Evolutionary conservation across 2,888 invertebrate species (phyloP).

Genomic region (Hyposoter dolosus): DNA sequence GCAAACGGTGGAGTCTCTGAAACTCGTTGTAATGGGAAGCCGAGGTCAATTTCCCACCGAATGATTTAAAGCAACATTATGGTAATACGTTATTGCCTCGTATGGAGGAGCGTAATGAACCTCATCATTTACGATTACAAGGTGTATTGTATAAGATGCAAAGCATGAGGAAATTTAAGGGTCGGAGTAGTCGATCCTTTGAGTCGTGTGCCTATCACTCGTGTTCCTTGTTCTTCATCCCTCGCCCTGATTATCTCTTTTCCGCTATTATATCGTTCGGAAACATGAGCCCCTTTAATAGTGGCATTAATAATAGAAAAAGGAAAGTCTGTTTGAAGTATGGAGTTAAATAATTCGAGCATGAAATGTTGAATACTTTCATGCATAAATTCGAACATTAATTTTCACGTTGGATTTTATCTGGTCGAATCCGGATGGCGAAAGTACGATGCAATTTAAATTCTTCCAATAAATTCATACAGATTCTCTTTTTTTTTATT

Average conservation of each 20-base stretch:
- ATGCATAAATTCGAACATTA: conserved; percentile 15
- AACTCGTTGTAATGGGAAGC: conserved; percentile 57
- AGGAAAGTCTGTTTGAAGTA: background rate
- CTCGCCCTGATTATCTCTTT: conserved; percentile 1
- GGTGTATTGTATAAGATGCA: conserved; percentile 35
- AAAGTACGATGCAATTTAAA: background rate
- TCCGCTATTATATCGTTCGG: background rate
- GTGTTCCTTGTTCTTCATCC: background rate
- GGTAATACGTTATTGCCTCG: conserved; percentile 75
- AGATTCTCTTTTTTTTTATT: background rate
- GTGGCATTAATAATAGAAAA: background rate
- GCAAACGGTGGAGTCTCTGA: background rate
- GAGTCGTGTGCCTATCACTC: conserved; percentile 28
- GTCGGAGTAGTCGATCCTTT: conserved; percentile 44
- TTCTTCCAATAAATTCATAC: background rate
- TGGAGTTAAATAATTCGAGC: background rate
- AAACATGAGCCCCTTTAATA: background rate
- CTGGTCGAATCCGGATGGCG: background rate
- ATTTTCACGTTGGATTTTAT: conserved; percentile 16
- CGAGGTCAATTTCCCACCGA: conserved; percentile 54
- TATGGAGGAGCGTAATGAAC: conserved; percentile 69
- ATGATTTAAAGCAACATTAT: conserved; percentile 76
- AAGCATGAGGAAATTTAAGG: conserved; percentile 16
- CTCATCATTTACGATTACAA: conserved; percentile 73
- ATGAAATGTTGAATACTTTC: background rate